Evolutionary conservation across 2,888 invertebrate genomes (phyloP).

Genomic region (Drosophila hamatofila): DNA sequence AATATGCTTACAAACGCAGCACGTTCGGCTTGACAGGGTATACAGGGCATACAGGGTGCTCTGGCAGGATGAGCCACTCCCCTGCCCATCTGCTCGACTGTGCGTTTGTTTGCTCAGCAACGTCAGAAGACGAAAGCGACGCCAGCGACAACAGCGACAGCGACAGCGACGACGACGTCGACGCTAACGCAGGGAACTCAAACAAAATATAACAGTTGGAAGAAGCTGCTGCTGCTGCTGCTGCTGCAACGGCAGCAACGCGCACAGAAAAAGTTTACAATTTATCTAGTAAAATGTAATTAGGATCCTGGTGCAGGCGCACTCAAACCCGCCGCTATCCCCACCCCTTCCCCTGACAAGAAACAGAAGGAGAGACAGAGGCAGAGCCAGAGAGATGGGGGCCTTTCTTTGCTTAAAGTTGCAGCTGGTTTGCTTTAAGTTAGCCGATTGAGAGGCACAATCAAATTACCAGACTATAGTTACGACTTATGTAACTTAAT

Average conservation of each 20-base stretch:
- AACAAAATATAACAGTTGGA: conserved; percentile 77
- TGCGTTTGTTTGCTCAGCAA: conserved; percentile 58
- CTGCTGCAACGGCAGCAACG: conserved; percentile 50
- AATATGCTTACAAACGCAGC: conserved; percentile 76
- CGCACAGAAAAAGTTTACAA: conserved; percentile 81
- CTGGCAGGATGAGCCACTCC: conserved; percentile 11
- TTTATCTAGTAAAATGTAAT: conserved; percentile 85
- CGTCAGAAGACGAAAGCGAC: conserved; percentile 56
- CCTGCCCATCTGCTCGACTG: conserved; percentile 22
- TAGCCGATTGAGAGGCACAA: conserved; percentile 34
- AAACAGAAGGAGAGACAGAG: conserved; percentile 3
- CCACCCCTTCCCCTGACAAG: neutral
- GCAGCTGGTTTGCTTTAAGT: conserved; percentile 63
- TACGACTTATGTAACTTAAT: neutral
- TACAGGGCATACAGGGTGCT: conserved; percentile 22
- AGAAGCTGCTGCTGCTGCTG: conserved; percentile 57
- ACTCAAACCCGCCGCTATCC: neutral
- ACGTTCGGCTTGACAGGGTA: conserved; percentile 48
- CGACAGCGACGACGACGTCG: conserved; percentile 16
- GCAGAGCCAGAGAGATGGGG: neutral
- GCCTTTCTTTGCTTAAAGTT: conserved; percentile 59
- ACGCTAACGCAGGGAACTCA: conserved; percentile 68
- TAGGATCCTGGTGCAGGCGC: conserved; percentile 79
- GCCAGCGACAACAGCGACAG: conserved; percentile 47
- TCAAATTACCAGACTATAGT: conserved; percentile 41